These are phyloP conservation scores for Trachelus iudaicus DNA, from an alignment of 2,888 invertebrate species.

Conservation along the genomic window DNA sequence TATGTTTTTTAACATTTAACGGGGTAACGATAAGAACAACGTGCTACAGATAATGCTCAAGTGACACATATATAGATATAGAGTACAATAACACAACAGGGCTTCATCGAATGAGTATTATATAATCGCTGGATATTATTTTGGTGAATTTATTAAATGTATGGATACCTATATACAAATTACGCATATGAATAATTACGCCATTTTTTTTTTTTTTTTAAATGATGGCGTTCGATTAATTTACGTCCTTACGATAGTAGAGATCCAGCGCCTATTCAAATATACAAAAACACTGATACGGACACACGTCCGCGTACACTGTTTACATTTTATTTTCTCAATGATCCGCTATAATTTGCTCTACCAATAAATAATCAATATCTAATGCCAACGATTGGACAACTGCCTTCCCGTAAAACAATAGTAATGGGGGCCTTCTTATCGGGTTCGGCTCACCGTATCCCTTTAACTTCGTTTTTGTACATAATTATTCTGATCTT, in stretches of 20 bases:
- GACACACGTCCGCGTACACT: too few species aligned
- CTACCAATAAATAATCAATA: not conserved
- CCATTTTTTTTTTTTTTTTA: not conserved
- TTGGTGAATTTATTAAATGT: slow-evolving; percentile 10
- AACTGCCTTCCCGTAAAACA: not conserved
- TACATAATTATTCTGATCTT: not conserved
- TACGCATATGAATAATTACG: slow-evolving; percentile 11
- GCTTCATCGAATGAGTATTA: not conserved
- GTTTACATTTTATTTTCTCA: not conserved
- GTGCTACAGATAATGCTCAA: slow-evolving; percentile 1
- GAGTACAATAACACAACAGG: not conserved
- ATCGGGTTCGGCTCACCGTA: not conserved
- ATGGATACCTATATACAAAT: slow-evolving; percentile 16
- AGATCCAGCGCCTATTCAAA: not conserved
- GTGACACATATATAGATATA: not conserved
- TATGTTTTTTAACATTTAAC: slow-evolving; percentile 32
- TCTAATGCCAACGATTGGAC: not conserved
- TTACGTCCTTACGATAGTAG: not conserved
- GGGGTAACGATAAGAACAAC: slow-evolving; percentile 9
- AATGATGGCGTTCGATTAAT: not conserved
- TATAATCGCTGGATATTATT: not conserved
- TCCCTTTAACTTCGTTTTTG: not conserved
- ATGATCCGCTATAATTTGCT: not conserved
- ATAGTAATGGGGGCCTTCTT: not conserved
- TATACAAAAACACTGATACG: not conserved